These are phyloP conservation scores for Cygnus buccinator DNA, from an alignment of 2,113 vertebrate genomes.

Conservation along the genomic window DNA sequence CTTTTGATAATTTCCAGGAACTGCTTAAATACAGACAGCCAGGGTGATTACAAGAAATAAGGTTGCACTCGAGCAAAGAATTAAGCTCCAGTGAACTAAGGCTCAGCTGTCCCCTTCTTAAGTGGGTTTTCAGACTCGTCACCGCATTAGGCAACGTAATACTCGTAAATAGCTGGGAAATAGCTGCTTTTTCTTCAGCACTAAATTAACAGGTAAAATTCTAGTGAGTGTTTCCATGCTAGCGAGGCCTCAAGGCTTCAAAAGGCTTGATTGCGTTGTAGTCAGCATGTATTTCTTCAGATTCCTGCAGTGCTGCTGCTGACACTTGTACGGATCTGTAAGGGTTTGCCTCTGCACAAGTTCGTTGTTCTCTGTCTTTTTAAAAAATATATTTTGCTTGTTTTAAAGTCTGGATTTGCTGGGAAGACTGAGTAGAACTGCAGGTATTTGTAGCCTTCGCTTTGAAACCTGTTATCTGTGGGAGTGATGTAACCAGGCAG, in stretches of 20 bases:
- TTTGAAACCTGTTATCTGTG: background rate
- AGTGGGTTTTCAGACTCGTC: background rate
- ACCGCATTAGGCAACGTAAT: background rate
- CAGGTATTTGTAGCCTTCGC: background rate
- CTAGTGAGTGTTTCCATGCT: background rate
- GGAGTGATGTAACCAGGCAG: background rate
- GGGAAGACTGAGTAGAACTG: background rate
- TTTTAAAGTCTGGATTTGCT: background rate
- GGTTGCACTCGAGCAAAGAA: accelerated
- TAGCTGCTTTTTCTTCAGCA: background rate
- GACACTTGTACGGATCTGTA: background rate
- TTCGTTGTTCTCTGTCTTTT: background rate
- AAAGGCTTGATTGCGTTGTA: background rate
- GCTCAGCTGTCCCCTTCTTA: background rate
- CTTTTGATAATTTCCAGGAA: background rate
- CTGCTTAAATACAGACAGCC: background rate
- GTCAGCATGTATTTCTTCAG: background rate
- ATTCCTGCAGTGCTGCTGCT: background rate
- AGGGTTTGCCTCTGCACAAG: background rate
- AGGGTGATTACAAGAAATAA: background rate
- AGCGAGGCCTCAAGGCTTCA: background rate
- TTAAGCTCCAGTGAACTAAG: background rate
- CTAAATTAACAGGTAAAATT: background rate
- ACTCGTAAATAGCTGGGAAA: background rate
- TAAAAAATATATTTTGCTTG: background rate